These are phyloP conservation scores for Rotaria macrura DNA, from an alignment of 2,888 invertebrate genomes.

Conservation along the genomic window DNA sequence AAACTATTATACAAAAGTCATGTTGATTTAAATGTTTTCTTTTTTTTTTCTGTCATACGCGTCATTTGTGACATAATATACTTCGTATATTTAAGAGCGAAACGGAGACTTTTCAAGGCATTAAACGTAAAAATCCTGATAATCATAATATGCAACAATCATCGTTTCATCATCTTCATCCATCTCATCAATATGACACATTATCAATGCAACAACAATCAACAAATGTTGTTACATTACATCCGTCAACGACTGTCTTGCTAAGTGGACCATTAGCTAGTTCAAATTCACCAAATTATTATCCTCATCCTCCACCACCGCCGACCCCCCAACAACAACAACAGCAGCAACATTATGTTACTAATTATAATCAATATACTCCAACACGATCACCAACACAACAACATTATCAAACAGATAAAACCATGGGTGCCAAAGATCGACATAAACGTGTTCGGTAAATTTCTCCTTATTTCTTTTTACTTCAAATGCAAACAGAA, in stretches of 20 bases:
- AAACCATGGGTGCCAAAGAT: not conserved
- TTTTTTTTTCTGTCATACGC: not conserved
- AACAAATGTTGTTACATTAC: conserved; percentile 4
- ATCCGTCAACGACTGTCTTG: not conserved
- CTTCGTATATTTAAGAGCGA: not conserved
- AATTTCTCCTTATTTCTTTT: not conserved
- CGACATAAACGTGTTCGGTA: conserved; percentile 14
- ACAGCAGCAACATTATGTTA: not conserved
- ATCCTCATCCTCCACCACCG: no score
- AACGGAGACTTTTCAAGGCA: not conserved
- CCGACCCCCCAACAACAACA: not conserved
- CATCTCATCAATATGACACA: not conserved
- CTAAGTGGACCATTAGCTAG: not conserved
- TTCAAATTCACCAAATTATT: not conserved
- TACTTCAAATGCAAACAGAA: no score
- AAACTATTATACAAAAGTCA: conserved; percentile 4
- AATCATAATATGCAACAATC: not conserved
- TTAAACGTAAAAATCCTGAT: not conserved
- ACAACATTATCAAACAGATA: not conserved
- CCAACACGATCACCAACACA: not conserved
- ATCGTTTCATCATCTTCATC: not conserved
- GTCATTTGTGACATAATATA: not conserved
- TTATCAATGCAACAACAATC: not conserved
- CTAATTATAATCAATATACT: not conserved
- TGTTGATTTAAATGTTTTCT: not conserved